phyloP scores from a whole-genome alignment of 2,113 vertebrate genomes.

The Carassius gibelio region DNA sequence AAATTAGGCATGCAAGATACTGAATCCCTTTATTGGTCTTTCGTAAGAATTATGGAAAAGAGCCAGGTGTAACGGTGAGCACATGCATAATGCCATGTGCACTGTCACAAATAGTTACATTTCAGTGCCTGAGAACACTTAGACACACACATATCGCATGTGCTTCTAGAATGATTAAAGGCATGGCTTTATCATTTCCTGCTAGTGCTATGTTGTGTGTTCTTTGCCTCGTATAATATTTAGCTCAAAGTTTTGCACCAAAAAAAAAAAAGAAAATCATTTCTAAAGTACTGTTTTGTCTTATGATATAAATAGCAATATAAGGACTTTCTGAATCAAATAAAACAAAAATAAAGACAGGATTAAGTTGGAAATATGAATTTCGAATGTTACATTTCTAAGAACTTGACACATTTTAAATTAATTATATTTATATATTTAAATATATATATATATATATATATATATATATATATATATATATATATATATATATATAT shows the following conservation, averaged over 20 bases:
- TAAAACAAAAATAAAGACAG: not conserved
- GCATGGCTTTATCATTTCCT: not conserved
- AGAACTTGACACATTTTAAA: too few relatives aligned
- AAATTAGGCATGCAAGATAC: not conserved
- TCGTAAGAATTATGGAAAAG: not conserved
- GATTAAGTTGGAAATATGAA: not conserved
- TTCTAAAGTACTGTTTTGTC: not conserved
- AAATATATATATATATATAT: too few relatives aligned
- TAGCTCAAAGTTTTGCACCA: not conserved
- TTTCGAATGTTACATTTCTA: too few relatives aligned
- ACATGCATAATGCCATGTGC: not conserved
- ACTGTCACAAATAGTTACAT: not conserved
- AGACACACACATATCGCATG: not conserved
- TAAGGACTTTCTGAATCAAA: not conserved
- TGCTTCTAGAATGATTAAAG: not conserved
- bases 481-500: too few relatives aligned
- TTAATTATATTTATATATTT: too few relatives aligned
- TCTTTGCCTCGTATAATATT: not conserved
- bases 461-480: too few relatives aligned
- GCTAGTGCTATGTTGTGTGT: too few relatives aligned
- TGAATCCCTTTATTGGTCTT: not conserved
- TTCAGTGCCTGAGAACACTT: not conserved
- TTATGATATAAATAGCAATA: not conserved
- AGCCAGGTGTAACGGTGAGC: not conserved
- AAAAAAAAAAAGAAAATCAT: not conserved